phyloP scores from a whole-genome alignment of 23 tunicate genomes.

The Aplidium turbinatum region DNA sequence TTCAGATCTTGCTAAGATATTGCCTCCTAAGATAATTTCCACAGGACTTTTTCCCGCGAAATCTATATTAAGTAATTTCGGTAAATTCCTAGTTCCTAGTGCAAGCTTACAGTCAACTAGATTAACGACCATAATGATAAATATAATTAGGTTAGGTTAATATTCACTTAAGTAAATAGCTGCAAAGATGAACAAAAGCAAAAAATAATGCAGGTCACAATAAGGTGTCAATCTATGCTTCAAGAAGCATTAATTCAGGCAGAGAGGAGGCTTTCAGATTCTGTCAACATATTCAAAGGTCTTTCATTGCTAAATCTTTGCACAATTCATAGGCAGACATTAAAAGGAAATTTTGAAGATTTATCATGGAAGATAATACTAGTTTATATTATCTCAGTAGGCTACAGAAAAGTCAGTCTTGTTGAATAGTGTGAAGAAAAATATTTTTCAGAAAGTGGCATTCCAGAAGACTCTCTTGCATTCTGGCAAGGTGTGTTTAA shows the following conservation, averaged over 20 bases:
- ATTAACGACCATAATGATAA: too few species aligned
- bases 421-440: not conserved
- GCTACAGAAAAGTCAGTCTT: constrained; percentile 7
- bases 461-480: not conserved
- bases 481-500: not conserved
- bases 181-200: not conserved
- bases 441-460: not conserved
- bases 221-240: constrained; percentile 13
- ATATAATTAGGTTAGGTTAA: too few species aligned
- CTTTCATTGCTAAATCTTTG: not conserved
- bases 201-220: constrained; percentile 6
- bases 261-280: constrained; percentile 14
- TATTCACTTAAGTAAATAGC: not conserved
- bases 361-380: not conserved
- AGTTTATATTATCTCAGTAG: not conserved
- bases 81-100: too few species aligned
- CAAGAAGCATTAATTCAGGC: constrained; percentile 15
- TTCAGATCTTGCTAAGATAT: too few species aligned
- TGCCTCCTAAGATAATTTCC: too few species aligned
- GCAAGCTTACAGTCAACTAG: too few species aligned
- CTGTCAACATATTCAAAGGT: constrained; percentile 1
- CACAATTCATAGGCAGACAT: not conserved
- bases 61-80: too few species aligned
- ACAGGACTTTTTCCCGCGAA: too few species aligned
- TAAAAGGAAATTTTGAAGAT: not conserved